Evolutionary conservation across 1,140 invertebrate genomes (phyloP), one percentile per base, ranked within the genome.

Genomic region (Onthophagus taurus): DNA sequence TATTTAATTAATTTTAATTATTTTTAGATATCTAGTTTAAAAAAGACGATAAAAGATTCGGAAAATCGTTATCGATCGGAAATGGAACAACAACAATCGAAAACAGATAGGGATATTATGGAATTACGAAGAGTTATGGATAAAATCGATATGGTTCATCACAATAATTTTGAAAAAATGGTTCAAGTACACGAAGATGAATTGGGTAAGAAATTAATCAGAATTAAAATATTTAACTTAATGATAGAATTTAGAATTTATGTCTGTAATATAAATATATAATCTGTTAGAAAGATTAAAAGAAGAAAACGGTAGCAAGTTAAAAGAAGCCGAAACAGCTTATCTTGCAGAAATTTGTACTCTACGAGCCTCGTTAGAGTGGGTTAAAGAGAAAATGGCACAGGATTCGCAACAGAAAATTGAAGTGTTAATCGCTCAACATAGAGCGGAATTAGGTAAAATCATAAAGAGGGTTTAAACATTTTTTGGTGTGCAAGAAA

Each of bases 111-210:
- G 21, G 71, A 74, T 44, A 65, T 72, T 19, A 66, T 74, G 49
- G 74, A 74, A 31, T 59, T 75, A 8, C 57, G 72, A 52, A 55
- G 74, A 46, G 65, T 74, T 48, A 63, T 77, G 44, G 72, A 74
- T 44, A 74, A 72, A 52, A 59, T 70, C n/a, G 72, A 70, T 48
- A 68, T 72, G 53, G 57, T 63, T 3, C 71, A 71, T 52, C 67
- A 72, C 38, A 71, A 75, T 18, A 63, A 70, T 56, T 66, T 74
- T 33, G 76, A 80, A 54, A 70, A 74, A 51, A 55, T 80, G 45
- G 59, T 67, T 14, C 59, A 70, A 18, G 55, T 73, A 42, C 71
- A 78, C 58, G 66, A 71, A 45, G 63, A 71, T 50, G 70, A 80
- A 62, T 54, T 81, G 53, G 71, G 77, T 79, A 59, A 59, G 9